phyloP scores from a whole-genome alignment of 1,140 invertebrate species.

The Procambarus clarkii region DNA sequence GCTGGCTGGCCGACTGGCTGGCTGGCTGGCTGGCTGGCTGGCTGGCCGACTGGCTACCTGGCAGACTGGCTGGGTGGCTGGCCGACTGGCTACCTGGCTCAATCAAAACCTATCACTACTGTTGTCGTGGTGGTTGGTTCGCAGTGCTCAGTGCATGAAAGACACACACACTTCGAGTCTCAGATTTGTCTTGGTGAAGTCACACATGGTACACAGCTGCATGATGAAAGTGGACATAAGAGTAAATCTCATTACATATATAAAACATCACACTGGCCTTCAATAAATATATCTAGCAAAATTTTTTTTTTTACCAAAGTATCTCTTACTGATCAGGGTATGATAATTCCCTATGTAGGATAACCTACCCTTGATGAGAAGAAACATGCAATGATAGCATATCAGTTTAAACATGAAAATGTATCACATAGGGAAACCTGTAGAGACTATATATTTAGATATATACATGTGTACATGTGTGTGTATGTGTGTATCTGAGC shows the following conservation, averaged over 20 bases:
- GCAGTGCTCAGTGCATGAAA: conserved; percentile 59
- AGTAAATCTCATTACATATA: conserved; percentile 56
- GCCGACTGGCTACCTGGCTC: conserved; percentile 46
- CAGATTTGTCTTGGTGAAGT: conserved; percentile 43
- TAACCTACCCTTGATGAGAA: background rate
- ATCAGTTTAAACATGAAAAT: conserved; percentile 23
- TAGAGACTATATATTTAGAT: conserved; percentile 15
- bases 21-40: conserved; percentile 31
- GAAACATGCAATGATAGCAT: conserved; percentile 20
- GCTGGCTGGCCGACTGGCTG: conserved; percentile 36
- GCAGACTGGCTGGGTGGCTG: conserved; percentile 38
- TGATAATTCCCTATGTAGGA: conserved; percentile 20
- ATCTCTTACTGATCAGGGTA: conserved; percentile 5
- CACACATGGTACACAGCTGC: conserved; percentile 58
- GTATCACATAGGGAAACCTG: conserved; percentile 32
- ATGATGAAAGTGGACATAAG: conserved; percentile 64
- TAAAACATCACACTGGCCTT: conserved; percentile 65
- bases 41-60: background rate
- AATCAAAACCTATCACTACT: conserved; percentile 55
- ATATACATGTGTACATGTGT: background rate
- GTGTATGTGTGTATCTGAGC: conserved; percentile 32
- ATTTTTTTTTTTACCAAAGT: background rate
- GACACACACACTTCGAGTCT: conserved; percentile 61
- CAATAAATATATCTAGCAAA: conserved; percentile 29
- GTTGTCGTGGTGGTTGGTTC: conserved; percentile 53